Evolutionary conservation across 2,888 invertebrate genomes (phyloP), one percentile per base, ranked within the genome.

Genomic region (Melanophora roralis): DNA sequence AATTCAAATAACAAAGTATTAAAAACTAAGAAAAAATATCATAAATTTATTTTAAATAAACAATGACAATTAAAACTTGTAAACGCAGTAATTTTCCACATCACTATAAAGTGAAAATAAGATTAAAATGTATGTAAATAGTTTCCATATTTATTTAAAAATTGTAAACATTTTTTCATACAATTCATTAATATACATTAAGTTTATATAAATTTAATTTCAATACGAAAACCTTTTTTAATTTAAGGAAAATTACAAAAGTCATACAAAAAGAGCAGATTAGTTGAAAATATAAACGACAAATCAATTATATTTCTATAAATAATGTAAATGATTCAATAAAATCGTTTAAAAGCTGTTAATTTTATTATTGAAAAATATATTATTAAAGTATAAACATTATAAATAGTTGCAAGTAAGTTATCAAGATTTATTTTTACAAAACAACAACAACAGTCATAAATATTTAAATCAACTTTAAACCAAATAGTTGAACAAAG

Each of bases 331-430:
- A n/a, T n/a, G n/a, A 69, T 59, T 69, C 49, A 59, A 73, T 78
- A 67, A 73, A 57, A 68, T 73, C 57, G 40, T 78, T 73, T 64
- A 49, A 68, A 68, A 69, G 78, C 57, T 69, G 69, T 59, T 73
- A 57, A 65, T 21, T 47, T 57, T 40, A 43, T 74, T 49, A 32
- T 60, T 60, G 32, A 11, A 49, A 21, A 40, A 38, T 27, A 5
- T 27, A 27, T 27, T 27, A 27, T 27, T 27, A 27, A 12, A 47
- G n/a, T 49, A n/a, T n/a, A 72, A 12, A 55, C 7, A 53, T 19
- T 16, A 7, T 38, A 1, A 34, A 23, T 4, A 38, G 7, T 51
- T 51, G 14, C 51, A 27, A 0, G 43, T 47, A 59, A 47, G 12
- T 69, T 69, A 47, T 69, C 36, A 47, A 47, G 23, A 38, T 69